Conservation (phyloP, 2,797 vertebrate genomes). For the Pseudochirops corinnae region DNA sequence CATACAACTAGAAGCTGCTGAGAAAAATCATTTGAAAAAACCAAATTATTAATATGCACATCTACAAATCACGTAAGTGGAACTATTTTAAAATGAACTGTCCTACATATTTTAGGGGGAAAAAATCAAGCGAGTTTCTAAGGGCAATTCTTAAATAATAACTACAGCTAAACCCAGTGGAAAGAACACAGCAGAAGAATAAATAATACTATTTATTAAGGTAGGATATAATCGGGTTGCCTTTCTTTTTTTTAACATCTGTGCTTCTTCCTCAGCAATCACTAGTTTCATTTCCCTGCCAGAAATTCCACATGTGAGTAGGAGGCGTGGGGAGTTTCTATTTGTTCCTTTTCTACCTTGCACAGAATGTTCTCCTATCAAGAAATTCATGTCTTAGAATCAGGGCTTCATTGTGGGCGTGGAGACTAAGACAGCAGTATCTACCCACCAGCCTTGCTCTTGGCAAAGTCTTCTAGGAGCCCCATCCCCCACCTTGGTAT, state of each 20-base stretch:
- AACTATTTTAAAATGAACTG: conserved; percentile 3
- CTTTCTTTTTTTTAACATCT: conserved; percentile 1
- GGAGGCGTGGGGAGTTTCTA: conserved; percentile 63
- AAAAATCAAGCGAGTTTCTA: background rate
- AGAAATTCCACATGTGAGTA: background rate
- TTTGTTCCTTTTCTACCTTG: conserved; percentile 59
- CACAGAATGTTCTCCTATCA: conserved; percentile 64
- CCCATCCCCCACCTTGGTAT: background rate
- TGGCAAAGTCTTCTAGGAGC: background rate
- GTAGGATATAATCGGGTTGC: accelerated
- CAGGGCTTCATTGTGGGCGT: background rate
- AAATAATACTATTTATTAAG: background rate
- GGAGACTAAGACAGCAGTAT: background rate
- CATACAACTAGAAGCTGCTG: background rate
- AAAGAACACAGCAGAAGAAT: background rate
- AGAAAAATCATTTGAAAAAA: background rate
- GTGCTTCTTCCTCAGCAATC: conserved; percentile 6
- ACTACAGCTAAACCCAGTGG: background rate
- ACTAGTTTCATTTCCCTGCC: conserved; percentile 4
- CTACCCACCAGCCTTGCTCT: background rate
- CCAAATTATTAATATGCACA: background rate
- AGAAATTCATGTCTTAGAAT: conserved; percentile 43
- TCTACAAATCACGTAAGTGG: background rate
- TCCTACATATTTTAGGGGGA: background rate
- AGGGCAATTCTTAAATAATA: background rate